A percentile compares a stretch with the other conserved stretches of the same genome.
Conservation (phyloP, 1,140 invertebrate species). For the Coboldia fuscipes region DNA sequence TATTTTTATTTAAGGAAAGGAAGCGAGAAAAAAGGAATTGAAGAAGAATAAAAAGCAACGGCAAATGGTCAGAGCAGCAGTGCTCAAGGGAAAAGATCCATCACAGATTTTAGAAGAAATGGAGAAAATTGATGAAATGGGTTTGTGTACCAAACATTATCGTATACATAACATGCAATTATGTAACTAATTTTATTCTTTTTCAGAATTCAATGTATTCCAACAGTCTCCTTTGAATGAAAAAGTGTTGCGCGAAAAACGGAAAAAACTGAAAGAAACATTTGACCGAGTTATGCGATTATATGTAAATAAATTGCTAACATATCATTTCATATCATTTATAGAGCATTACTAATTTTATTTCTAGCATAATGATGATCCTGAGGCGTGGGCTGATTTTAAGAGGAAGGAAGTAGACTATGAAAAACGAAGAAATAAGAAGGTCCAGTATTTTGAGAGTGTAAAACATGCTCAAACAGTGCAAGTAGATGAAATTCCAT, state of each 20-base stretch:
- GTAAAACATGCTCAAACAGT: slow-evolving; percentile 88
- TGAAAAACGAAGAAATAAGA: slow-evolving; percentile 64
- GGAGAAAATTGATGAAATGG: slow-evolving; percentile 96
- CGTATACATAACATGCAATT: neutral
- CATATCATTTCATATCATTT: neutral
- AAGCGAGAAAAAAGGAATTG: slow-evolving; percentile 88
- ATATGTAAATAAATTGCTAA: slow-evolving; percentile 65
- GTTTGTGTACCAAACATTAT: slow-evolving; percentile 26
- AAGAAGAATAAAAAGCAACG: slow-evolving; percentile 97
- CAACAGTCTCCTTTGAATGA: slow-evolving; percentile 87
- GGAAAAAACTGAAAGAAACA: slow-evolving; percentile 89
- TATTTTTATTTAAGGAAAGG: slow-evolving; percentile 53
- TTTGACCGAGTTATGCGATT: slow-evolving; percentile 82
- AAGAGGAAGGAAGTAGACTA: slow-evolving; percentile 83
- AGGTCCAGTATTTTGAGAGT: slow-evolving; percentile 85
- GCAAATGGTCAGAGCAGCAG: slow-evolving; percentile 83
- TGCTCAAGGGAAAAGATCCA: slow-evolving; percentile 97
- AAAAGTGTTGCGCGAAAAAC: slow-evolving; percentile 89
- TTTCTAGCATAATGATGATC: slow-evolving; percentile 83
- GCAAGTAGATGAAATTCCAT: slow-evolving; percentile 88
- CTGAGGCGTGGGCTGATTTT: slow-evolving; percentile 78
- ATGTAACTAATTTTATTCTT: slow-evolving; percentile 5
- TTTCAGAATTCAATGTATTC: slow-evolving; percentile 81
- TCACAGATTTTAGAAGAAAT: slow-evolving; percentile 82
- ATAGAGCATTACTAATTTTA: slow-evolving; percentile 5